These are phyloP conservation scores for Melospiza melodia DNA, from an alignment of 2,113 vertebrate genomes.

Conservation along the genomic window DNA sequence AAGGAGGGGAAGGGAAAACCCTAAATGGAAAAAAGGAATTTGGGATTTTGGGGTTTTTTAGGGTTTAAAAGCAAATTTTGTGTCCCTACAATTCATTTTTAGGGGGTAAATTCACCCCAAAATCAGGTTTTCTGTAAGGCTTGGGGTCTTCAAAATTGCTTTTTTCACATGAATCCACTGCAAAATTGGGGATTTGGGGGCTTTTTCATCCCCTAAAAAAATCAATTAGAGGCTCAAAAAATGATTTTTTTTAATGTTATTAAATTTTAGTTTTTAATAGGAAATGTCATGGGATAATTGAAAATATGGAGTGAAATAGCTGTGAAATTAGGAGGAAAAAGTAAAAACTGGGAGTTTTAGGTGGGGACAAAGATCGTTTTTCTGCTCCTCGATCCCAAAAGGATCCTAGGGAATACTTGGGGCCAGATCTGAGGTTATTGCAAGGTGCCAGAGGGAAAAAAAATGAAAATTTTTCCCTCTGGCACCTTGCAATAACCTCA, in stretches of 20 bases:
- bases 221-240: not conserved
- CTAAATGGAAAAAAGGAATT: not conserved
- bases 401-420: not conserved
- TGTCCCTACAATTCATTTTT: too few species aligned
- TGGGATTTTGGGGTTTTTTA: too few species aligned
- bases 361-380: not conserved
- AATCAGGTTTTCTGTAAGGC: not conserved
- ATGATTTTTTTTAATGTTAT: accelerated
- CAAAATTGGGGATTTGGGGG: too few species aligned
- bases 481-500: too few species aligned
- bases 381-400: not conserved
- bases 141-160: not conserved
- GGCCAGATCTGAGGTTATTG: not conserved
- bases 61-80: not conserved
- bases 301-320: not conserved
- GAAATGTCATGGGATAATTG: too few species aligned
- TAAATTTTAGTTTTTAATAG: too few species aligned
- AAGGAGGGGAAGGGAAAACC: not conserved
- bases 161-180: accelerated
- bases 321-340: not conserved
- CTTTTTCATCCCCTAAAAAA: not conserved
- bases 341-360: not conserved
- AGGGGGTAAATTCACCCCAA: accelerated
- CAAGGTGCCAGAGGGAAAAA: not conserved
- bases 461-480: not conserved